These are phyloP conservation scores for Trichomycterus rosablanca DNA, from an alignment of 2,113 vertebrate genomes.

Conservation along the genomic window DNA sequence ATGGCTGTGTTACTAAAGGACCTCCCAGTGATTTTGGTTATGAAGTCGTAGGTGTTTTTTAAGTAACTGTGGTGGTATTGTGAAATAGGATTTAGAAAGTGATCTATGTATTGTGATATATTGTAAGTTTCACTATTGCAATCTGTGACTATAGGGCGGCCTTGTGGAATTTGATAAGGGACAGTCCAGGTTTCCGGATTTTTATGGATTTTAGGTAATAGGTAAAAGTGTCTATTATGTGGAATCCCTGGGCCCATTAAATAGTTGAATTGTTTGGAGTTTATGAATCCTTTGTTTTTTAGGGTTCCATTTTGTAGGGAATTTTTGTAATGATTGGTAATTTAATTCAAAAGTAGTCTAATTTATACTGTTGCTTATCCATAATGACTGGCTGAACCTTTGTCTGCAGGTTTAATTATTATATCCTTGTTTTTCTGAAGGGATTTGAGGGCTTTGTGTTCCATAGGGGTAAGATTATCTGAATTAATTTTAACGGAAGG, in stretches of 20 bases:
- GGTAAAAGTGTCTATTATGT: too few species aligned
- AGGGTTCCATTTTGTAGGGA: too few species aligned
- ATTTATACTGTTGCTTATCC: background rate
- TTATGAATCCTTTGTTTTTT: too few species aligned
- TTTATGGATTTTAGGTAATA: too few species aligned
- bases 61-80: slow-evolving; percentile 13
- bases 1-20: background rate
- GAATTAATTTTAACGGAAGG: too few species aligned
- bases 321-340: background rate
- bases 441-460: too few species aligned
- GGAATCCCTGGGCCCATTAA: too few species aligned
- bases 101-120: slow-evolving; percentile 4
- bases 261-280: too few species aligned
- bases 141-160: slow-evolving; percentile 7
- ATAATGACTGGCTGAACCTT: background rate
- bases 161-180: background rate
- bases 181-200: background rate
- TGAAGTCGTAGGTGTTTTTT: slow-evolving; percentile 12
- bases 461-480: too few species aligned
- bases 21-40: background rate
- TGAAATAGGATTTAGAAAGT: slow-evolving; percentile 4
- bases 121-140: slow-evolving; percentile 19
- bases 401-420: background rate
- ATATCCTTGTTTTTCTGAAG: background rate
- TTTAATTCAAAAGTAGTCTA: background rate